A percentile compares a stretch with the other conserved stretches of the same genome.
Conservation (phyloP, 2,888 invertebrate genomes). For the Lacanobia oleracea region DNA sequence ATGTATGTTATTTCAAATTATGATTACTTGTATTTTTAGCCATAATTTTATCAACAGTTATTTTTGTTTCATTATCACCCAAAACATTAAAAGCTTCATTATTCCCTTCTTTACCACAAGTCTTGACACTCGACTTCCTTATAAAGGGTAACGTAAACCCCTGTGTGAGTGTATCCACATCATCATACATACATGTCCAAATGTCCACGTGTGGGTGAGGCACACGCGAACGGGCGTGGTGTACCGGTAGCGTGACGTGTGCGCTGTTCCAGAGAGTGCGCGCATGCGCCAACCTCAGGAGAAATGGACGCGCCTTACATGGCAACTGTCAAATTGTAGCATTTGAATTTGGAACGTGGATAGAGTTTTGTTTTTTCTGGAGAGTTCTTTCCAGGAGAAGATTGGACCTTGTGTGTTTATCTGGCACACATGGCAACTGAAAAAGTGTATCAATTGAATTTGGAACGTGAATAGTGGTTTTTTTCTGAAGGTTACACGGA, state of each 20-base stretch:
- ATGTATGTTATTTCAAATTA: no score
- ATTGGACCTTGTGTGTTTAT: slow-evolving; percentile 47
- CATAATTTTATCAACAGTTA: neutral
- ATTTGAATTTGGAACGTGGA: slow-evolving; percentile 27
- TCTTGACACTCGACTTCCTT: slow-evolving; percentile 45
- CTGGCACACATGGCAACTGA: slow-evolving; percentile 56
- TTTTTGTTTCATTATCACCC: neutral
- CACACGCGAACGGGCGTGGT: slow-evolving; percentile 71
- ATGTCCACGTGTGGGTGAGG: slow-evolving; percentile 43
- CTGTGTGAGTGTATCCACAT: slow-evolving; percentile 4
- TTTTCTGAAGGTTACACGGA: neutral
- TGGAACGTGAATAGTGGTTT: neutral
- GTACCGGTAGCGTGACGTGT: slow-evolving; percentile 81
- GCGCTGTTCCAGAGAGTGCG: slow-evolving; percentile 83
- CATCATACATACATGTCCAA: neutral
- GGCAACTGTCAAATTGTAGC: slow-evolving; percentile 66
- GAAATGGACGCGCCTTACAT: slow-evolving; percentile 62
- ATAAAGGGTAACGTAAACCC: slow-evolving; percentile 31
- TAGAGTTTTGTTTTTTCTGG: neutral
- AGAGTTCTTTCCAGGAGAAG: neutral
- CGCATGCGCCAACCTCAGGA: slow-evolving; percentile 70
- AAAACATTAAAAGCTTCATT: neutral
- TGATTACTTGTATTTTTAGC: neutral
- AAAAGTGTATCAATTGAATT: slow-evolving; percentile 52
- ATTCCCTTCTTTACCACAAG: slow-evolving; percentile 16